A percentile compares a stretch with the other conserved stretches of the same genome.
Conservation (phyloP, 1,140 invertebrate genomes). For the Triops cancriformis region DNA sequence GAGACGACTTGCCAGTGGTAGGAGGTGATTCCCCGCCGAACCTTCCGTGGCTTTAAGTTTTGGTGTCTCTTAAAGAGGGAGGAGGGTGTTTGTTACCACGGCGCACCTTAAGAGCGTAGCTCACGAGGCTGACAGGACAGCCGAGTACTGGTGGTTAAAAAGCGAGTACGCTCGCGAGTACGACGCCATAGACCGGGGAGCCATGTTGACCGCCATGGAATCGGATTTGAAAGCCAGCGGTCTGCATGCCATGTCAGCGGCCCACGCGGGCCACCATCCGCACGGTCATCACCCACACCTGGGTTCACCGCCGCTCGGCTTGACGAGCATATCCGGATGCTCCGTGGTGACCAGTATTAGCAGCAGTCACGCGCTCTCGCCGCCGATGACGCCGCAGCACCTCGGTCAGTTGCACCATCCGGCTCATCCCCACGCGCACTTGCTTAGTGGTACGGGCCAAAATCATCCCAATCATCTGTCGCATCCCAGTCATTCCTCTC, state of each 20-base stretch:
- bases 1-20: background rate
- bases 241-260: conserved; percentile 15
- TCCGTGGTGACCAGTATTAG: conserved; percentile 24
- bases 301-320: conserved; percentile 7
- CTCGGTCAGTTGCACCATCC: conserved; percentile 52
- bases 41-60: background rate
- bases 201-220: conserved; percentile 59
- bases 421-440: conserved; percentile 33
- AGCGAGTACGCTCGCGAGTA: conserved; percentile 13
- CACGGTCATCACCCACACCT: conserved; percentile 20
- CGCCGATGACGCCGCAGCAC: conserved; percentile 27
- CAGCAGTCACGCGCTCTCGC: conserved; percentile 26
- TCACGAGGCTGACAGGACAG: conserved; percentile 7
- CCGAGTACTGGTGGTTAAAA: conserved; percentile 9
- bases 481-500: conserved; percentile 7
- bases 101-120: conserved; percentile 3
- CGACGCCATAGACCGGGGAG: background rate
- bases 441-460: conserved; percentile 10
- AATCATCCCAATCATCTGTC: background rate
- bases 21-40: background rate
- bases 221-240: conserved; percentile 57
- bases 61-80: background rate
- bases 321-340: conserved; percentile 19
- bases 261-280: conserved; percentile 14
- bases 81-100: background rate